Percentiles rank a stretch among this genome's conserved stretches.
These are phyloP conservation scores for Trichogramma dendrolimi DNA, from an alignment of 2,888 invertebrate species.

Conservation along the genomic window DNA sequence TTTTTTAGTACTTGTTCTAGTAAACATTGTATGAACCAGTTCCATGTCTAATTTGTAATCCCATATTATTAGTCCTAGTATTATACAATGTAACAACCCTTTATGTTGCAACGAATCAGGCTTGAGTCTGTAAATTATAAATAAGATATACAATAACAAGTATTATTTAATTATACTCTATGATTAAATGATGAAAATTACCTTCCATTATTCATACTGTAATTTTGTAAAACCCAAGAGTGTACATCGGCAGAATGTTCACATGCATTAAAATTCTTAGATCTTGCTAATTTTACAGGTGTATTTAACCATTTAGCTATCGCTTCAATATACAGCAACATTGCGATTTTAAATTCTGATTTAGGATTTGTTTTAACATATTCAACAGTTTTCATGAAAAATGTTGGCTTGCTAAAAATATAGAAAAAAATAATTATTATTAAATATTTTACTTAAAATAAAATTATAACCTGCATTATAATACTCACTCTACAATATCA, in stretches of 20 bases:
- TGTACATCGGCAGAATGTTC: conserved; percentile 36
- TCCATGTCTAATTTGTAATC: conserved; percentile 43
- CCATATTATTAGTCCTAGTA: conserved; percentile 39
- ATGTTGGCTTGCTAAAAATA: conserved; percentile 34
- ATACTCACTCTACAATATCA: conserved; percentile 34
- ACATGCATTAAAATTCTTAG: conserved; percentile 33
- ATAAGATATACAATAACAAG: neutral
- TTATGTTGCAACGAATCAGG: conserved; percentile 44
- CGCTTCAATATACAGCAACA: conserved; percentile 42
- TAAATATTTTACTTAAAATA: neutral
- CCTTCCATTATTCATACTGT: conserved; percentile 43
- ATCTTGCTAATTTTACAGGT: conserved; percentile 39
- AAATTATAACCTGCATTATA: neutral
- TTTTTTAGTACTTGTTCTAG: conserved; percentile 40
- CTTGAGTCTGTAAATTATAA: conserved; percentile 37
- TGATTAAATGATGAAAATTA: conserved; percentile 25
- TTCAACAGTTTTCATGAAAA: conserved; percentile 34
- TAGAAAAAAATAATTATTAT: no score
- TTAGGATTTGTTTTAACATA: conserved; percentile 30
- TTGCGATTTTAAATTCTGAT: conserved; percentile 35
- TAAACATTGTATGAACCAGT: conserved; percentile 37
- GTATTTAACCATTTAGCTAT: conserved; percentile 40
- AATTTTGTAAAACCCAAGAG: conserved; percentile 36
- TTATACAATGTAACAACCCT: conserved; percentile 43
- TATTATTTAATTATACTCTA: no score